These are phyloP conservation scores for Trissolcus japonicus DNA, from an alignment of 2,888 invertebrate species.

Conservation along the genomic window DNA sequence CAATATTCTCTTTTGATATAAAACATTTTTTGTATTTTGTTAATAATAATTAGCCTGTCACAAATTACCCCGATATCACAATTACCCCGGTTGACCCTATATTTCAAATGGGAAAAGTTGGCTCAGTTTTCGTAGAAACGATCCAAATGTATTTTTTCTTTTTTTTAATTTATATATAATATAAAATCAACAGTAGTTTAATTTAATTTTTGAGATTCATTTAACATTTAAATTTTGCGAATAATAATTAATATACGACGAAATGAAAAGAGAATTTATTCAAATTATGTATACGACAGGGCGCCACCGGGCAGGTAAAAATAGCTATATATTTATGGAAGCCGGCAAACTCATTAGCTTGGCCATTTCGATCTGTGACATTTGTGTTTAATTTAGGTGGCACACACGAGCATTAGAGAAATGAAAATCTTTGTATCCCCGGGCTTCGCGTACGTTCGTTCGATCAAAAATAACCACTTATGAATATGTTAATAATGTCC, in stretches of 20 bases:
- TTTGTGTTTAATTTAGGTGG: constrained; percentile 26
- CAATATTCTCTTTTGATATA: no score
- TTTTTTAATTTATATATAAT: no score
- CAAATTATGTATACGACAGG: constrained; percentile 27
- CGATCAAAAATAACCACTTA: constrained; percentile 1
- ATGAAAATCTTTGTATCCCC: constrained; percentile 10
- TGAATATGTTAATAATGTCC: constrained; percentile 8
- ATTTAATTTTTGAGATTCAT: no score
- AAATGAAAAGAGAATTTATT: constrained; percentile 3
- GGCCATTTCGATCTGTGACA: constrained; percentile 32
- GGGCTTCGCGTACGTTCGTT: constrained; percentile 6
- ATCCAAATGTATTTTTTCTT: no score
- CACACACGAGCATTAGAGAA: background rate
- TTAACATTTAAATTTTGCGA: constrained; percentile 14
- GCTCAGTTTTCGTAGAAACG: no score
- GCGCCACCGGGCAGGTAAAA: constrained; percentile 20
- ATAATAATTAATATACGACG: constrained; percentile 33
- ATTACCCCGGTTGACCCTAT: no score
- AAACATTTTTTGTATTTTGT: no score
- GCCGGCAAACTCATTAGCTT: constrained; percentile 19
- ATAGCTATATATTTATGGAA: constrained; percentile 22
- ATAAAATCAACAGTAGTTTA: background rate
- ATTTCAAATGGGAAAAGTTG: no score
- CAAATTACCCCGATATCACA: no score
- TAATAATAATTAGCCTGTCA: no score